Conservation (phyloP, 92 coral and sea anemone genomes). For the Galaxea fascicularis region DNA sequence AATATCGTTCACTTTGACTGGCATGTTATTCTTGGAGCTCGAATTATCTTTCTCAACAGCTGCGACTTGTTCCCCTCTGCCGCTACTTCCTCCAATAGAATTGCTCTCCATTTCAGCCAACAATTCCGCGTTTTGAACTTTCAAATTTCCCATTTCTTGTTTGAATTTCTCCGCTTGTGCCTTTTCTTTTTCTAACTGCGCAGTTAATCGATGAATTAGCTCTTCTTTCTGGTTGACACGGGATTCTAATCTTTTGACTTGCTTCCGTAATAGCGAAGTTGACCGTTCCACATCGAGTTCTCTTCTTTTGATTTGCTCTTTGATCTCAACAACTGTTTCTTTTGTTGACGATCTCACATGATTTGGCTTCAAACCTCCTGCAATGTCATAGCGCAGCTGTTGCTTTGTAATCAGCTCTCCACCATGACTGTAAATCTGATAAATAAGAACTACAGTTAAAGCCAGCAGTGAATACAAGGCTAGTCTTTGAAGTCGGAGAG, state of each 20-base stretch:
- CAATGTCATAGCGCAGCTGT: background rate
- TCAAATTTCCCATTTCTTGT: conserved; percentile 53
- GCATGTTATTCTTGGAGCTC: background rate
- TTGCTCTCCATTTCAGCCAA: conserved; percentile 52
- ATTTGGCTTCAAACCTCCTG: conserved; percentile 1
- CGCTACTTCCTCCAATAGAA: conserved; percentile 15
- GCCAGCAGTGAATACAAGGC: conserved; percentile 58
- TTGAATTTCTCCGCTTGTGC: conserved; percentile 35
- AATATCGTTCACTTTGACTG: conserved; percentile 12
- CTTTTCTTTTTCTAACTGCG: conserved; percentile 47
- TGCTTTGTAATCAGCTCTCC: conserved; percentile 21
- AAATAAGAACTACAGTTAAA: conserved; percentile 54
- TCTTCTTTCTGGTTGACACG: conserved; percentile 53
- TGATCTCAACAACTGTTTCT: background rate
- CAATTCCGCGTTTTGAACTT: conserved; percentile 53
- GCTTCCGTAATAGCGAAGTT: conserved; percentile 32
- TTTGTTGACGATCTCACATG: background rate
- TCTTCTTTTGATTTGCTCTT: background rate
- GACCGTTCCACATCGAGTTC: conserved; percentile 20
- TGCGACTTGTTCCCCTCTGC: conserved; percentile 13
- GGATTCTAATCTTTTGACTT: conserved; percentile 58
- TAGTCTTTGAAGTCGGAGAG: conserved; percentile 74
- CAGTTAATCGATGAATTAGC: conserved; percentile 45
- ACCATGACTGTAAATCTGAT: conserved; percentile 68
- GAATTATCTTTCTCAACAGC: conserved; percentile 23